Evolutionary conservation across 2,888 invertebrate genomes (phyloP).

Genomic region (Andrena fulva): DNA sequence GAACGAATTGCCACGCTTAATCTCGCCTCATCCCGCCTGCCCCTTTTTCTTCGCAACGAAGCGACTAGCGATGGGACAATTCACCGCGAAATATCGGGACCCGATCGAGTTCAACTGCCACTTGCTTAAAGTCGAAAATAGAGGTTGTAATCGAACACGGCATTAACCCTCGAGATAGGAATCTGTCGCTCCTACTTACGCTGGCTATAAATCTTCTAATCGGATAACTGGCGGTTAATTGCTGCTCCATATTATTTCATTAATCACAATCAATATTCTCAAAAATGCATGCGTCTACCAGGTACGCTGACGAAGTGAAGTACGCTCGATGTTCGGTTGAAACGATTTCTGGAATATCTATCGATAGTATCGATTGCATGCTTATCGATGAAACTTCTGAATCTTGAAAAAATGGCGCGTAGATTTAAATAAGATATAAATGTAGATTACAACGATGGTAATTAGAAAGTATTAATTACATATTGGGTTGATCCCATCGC

Average conservation of each 20-base stretch:
- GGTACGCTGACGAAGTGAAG: neutral
- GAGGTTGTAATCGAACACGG: too few relatives aligned
- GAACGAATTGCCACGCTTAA: slow-evolving; percentile 61
- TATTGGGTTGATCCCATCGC: slow-evolving; percentile 5
- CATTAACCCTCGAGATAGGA: neutral
- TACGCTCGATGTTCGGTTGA: neutral
- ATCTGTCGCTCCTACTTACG: neutral
- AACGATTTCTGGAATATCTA: neutral
- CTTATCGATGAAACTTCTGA: slow-evolving; percentile 3
- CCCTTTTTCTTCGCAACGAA: neutral
- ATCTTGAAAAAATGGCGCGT: neutral
- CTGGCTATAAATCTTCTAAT: neutral
- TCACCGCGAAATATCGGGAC: too few relatives aligned
- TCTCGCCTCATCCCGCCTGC: slow-evolving; percentile 5
- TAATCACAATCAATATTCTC: neutral
- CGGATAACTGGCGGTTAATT: neutral
- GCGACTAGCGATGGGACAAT: neutral
- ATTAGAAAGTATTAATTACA: neutral
- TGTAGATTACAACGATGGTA: neutral
- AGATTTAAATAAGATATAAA: neutral
- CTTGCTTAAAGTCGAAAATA: neutral
- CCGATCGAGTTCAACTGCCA: neutral
- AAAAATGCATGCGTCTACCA: neutral
- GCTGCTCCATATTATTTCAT: neutral
- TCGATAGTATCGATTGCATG: slow-evolving; percentile 6